phyloP scores from a whole-genome alignment of 2,797 vertebrate genomes.

The Tangara arthus region DNA sequence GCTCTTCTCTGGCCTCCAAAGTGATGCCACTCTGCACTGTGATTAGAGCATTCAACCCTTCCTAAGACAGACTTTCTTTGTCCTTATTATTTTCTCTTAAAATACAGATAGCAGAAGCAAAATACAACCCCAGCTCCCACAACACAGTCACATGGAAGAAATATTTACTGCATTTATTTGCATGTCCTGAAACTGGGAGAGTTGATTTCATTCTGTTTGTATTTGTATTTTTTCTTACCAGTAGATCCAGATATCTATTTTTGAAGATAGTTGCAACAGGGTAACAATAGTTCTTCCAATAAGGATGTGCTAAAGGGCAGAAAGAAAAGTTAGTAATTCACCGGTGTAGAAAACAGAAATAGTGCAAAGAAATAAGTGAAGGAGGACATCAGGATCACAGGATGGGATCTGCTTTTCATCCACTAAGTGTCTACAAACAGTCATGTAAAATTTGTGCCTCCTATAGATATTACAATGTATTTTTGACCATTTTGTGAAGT shows the following conservation, averaged over 20 bases:
- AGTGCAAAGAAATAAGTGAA: background rate
- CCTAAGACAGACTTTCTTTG: background rate
- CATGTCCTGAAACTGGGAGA: background rate
- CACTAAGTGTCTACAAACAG: background rate
- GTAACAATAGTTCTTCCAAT: background rate
- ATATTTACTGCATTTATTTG: background rate
- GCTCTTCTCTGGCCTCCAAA: background rate
- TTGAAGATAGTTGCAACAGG: background rate
- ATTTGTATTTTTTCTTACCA: background rate
- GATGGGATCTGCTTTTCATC: background rate
- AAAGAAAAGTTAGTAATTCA: background rate
- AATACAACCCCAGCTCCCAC: background rate
- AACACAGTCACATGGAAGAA: background rate
- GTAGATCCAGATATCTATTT: background rate
- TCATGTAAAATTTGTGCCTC: background rate
- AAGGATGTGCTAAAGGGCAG: background rate
- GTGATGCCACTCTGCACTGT: background rate
- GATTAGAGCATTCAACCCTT: background rate
- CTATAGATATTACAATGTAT: background rate
- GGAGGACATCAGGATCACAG: background rate
- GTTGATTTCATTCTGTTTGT: background rate
- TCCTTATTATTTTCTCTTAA: background rate
- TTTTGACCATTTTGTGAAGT: slow-evolving; percentile 12
- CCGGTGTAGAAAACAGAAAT: background rate
- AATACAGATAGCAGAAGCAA: background rate